These are phyloP conservation scores for Xenopus tropicalis DNA, from an alignment of 2,113 vertebrate genomes.

Conservation along the genomic window DNA sequence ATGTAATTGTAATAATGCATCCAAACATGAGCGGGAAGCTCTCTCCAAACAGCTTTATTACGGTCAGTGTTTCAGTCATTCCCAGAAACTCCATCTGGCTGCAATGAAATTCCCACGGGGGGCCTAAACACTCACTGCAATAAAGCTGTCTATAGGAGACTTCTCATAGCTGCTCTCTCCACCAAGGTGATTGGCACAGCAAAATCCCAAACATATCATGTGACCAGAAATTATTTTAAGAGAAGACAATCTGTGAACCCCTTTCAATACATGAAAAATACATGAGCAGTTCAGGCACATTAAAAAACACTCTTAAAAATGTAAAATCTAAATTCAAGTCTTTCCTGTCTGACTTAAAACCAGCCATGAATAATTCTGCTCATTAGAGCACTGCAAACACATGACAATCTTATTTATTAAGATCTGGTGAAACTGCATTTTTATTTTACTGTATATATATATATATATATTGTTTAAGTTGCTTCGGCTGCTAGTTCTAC, in stretches of 20 bases:
- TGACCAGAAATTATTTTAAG: conserved; percentile 2
- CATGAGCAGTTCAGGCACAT: conserved; percentile 14
- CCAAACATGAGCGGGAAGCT: conserved; percentile 40
- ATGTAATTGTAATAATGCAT: conserved; percentile 38
- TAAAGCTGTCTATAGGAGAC: conserved; percentile 36
- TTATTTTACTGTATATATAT: no score
- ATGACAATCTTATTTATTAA: no score
- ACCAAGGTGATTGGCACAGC: conserved; percentile 22
- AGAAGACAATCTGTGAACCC: not conserved
- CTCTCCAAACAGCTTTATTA: conserved; percentile 40
- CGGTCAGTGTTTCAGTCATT: conserved; percentile 39
- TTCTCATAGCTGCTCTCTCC: conserved; percentile 29
- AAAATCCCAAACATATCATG: conserved; percentile 28
- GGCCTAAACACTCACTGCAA: conserved; percentile 40
- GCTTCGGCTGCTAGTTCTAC: no score
- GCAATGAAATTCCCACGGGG: conserved; percentile 43
- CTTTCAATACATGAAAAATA: conserved; percentile 5
- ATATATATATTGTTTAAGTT: no score
- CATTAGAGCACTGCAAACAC: no score
- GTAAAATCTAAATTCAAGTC: conserved; percentile 14
- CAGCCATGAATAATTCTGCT: no score
- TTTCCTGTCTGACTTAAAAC: no score
- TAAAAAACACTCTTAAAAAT: conserved; percentile 18
- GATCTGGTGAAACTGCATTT: no score
- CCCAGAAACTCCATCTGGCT: conserved; percentile 42